Percentiles rank a stretch among this genome's conserved stretches.
Conservation (phyloP, 2,888 invertebrate species). For the Phyto melanocephala region DNA sequence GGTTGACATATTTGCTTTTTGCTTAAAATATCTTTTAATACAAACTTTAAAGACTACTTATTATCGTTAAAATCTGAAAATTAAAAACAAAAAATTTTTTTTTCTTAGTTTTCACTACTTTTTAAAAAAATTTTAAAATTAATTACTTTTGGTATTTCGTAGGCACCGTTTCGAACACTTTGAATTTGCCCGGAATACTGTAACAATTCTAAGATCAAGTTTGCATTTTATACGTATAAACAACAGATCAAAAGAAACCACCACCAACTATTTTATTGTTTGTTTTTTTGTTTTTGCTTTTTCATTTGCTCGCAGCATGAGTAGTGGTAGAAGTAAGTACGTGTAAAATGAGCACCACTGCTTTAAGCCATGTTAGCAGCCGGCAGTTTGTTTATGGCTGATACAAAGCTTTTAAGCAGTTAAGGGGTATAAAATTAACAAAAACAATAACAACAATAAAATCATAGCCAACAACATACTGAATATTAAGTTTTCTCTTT, state of each 20-base stretch:
- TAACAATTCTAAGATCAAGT: conserved; percentile 77
- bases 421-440: conserved; percentile 47
- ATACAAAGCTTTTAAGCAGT: background rate
- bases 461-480: background rate
- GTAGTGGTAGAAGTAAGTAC: background rate
- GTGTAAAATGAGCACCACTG: conserved; percentile 5
- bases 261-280: background rate
- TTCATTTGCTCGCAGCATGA: background rate
- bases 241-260: conserved; percentile 27
- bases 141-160: conserved; percentile 71
- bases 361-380: background rate
- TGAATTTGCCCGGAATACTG: conserved; percentile 78
- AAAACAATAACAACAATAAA: background rate
- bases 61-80: conserved; percentile 42
- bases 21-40: background rate
- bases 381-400: background rate
- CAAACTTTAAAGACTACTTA: background rate
- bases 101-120: conserved; percentile 12
- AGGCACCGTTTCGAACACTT: conserved; percentile 76
- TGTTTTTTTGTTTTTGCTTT: conserved; percentile 23
- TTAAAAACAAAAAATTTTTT: conserved; percentile 12
- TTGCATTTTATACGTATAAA: conserved; percentile 77
- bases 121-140: conserved; percentile 34
- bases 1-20: conserved; percentile 72
- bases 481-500: conserved; percentile 9